Evolutionary conservation across 2,797 vertebrate genomes (phyloP).

Genomic region (Eupleurogrammus muticus): DNA sequence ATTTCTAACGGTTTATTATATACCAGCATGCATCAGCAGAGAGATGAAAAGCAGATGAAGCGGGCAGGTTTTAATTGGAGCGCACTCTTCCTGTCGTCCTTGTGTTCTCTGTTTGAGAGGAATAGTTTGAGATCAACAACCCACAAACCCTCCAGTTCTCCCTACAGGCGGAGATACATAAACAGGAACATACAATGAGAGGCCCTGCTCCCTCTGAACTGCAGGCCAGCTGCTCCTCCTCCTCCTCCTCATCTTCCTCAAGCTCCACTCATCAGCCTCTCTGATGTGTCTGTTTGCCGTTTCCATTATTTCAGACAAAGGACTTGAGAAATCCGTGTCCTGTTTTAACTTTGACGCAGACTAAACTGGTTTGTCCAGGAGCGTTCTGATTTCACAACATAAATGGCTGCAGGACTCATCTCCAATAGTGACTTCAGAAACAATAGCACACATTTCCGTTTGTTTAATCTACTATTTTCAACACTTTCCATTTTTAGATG

Average conservation of each 20-base stretch:
- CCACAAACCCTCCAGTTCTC: slow-evolving; percentile 24
- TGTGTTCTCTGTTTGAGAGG: slow-evolving; percentile 57
- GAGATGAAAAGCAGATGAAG: slow-evolving; percentile 38
- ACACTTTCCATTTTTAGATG: too few species aligned
- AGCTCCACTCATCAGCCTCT: slow-evolving; percentile 32
- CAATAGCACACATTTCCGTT: too few species aligned
- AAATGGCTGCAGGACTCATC: too few species aligned
- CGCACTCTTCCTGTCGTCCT: slow-evolving; percentile 30
- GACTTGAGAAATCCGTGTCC: slow-evolving; percentile 17
- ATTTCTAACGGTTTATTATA: background rate
- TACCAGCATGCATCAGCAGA: background rate
- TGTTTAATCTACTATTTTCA: too few species aligned
- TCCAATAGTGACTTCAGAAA: too few species aligned
- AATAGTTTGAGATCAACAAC: slow-evolving; percentile 52
- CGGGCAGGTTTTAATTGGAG: slow-evolving; percentile 27
- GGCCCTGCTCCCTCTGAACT: slow-evolving; percentile 64
- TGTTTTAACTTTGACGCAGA: slow-evolving; percentile 22
- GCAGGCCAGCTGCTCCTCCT: slow-evolving; percentile 43
- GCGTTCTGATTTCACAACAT: background rate
- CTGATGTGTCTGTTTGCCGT: slow-evolving; percentile 47
- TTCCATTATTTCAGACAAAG: slow-evolving; percentile 51
- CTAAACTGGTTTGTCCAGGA: slow-evolving; percentile 22
- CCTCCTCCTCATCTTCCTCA: slow-evolving; percentile 46
- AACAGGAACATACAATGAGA: slow-evolving; percentile 71
- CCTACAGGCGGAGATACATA: slow-evolving; percentile 49